Percentiles rank a stretch among this genome's conserved stretches.
These are phyloP conservation scores for Glaucidium brasilianum DNA, from an alignment of 2,113 vertebrate species.

Conservation along the genomic window DNA sequence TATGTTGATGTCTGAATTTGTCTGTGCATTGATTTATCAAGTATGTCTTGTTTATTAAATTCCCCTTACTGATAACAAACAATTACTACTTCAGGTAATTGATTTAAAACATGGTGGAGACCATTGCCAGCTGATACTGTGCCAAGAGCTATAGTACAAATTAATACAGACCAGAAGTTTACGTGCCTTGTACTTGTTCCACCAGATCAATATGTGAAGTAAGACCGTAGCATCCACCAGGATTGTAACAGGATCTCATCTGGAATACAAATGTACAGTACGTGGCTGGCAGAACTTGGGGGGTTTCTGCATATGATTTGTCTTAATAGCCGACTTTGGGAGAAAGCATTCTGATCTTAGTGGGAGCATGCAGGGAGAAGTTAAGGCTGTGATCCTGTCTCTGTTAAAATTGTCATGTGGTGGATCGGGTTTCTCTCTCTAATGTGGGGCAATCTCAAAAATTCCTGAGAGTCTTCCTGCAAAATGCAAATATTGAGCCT, in stretches of 20 bases:
- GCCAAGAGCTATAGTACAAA: neutral
- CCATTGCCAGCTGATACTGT: neutral
- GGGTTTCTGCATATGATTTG: neutral
- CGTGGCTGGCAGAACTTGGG: neutral
- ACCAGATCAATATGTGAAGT: neutral
- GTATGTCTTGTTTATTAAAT: neutral
- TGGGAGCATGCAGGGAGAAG: neutral
- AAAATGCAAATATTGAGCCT: neutral
- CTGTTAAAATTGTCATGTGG: neutral
- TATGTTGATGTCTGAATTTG: neutral
- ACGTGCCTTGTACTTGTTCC: neutral
- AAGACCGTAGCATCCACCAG: neutral
- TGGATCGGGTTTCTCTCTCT: neutral
- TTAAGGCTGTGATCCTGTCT: neutral
- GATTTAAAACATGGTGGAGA: neutral
- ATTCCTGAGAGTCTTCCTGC: neutral
- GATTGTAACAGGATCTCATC: neutral
- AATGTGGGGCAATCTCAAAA: neutral
- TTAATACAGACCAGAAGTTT: constrained; percentile 15
- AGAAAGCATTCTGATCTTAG: neutral
- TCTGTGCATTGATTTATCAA: neutral
- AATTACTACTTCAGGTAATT: constrained; percentile 20
- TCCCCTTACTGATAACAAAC: neutral
- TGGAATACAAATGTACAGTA: neutral
- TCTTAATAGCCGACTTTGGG: neutral